Conservation (phyloP, 2,797 vertebrate species). For the Phataginus tricuspis region DNA sequence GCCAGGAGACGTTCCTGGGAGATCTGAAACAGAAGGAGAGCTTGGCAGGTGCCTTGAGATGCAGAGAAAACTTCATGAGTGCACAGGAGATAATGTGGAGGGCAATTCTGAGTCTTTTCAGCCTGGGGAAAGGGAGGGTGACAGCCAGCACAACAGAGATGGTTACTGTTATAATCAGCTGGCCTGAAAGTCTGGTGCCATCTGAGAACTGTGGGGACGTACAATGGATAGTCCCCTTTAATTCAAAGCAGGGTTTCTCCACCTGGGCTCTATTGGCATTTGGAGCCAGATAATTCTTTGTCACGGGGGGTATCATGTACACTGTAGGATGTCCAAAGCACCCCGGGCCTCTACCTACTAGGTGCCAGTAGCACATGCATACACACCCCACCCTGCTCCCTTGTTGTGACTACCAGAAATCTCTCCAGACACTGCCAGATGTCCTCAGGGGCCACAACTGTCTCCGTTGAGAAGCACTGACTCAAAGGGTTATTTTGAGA, state of each 20-base stretch:
- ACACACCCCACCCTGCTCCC: no score
- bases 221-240: neutral
- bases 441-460: neutral
- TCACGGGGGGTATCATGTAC: neutral
- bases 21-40: neutral
- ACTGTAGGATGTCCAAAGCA: neutral
- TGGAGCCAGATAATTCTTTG: neutral
- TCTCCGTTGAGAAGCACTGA: neutral
- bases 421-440: neutral
- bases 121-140: rapidly evolving
- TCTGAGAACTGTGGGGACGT: neutral
- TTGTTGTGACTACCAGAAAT: neutral
- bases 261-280: neutral
- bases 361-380: no score
- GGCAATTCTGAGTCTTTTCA: neutral
- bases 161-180: neutral
- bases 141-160: neutral
- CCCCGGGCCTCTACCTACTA: neutral
- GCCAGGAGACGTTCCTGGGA: neutral
- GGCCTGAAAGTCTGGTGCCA: no score
- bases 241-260: neutral
- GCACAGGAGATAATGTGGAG: neutral
- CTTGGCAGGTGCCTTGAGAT: neutral
- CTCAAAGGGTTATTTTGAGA: neutral
- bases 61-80: neutral